phyloP scores from a whole-genome alignment of 2,888 invertebrate species.

The Pomacea canaliculata region DNA sequence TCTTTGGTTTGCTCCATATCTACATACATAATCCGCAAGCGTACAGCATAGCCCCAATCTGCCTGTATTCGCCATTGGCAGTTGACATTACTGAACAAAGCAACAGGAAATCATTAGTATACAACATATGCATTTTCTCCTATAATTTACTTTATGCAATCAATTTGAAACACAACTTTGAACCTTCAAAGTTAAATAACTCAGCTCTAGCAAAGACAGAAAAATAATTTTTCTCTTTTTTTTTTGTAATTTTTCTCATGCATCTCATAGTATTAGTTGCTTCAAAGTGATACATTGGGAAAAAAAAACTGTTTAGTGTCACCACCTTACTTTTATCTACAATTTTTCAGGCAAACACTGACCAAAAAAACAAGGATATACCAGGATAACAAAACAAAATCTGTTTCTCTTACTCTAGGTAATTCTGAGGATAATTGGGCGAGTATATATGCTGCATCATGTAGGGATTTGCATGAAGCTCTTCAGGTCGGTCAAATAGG shows the following conservation, averaged over 20 bases:
- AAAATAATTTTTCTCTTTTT: too few species aligned
- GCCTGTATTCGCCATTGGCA: background rate
- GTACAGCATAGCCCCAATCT: background rate
- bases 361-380: too few species aligned
- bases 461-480: conserved; percentile 1
- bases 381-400: background rate
- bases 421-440: background rate
- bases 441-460: conserved; percentile 1
- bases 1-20: background rate
- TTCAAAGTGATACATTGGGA: too few species aligned
- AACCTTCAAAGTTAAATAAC: too few species aligned
- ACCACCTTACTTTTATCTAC: too few species aligned
- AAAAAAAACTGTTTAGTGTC: too few species aligned
- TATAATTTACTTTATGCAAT: too few species aligned
- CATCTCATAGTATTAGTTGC: too few species aligned
- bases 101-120: background rate
- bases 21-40: background rate
- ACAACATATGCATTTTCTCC: background rate
- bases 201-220: too few species aligned
- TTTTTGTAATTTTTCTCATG: too few species aligned
- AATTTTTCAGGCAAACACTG: too few species aligned
- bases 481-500: background rate
- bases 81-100: background rate
- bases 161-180: too few species aligned
- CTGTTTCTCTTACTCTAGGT: background rate